phyloP scores from a whole-genome alignment of 2,113 vertebrate genomes.

The Arvicanthis niloticus region DNA sequence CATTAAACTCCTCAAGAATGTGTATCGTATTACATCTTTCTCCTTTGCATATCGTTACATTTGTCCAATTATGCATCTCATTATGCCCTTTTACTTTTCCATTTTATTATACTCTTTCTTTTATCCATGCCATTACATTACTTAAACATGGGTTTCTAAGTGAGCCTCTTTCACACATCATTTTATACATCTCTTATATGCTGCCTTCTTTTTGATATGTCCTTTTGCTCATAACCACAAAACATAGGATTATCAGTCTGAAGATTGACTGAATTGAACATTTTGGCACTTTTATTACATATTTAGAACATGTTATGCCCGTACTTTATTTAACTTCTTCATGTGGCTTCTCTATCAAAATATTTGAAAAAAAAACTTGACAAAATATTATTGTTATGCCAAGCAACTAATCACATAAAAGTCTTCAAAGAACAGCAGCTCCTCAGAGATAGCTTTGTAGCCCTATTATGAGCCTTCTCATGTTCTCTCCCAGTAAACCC shows the following conservation, averaged over 20 bases:
- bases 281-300: not conserved
- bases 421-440: not conserved
- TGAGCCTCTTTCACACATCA: not conserved
- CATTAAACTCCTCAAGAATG: constrained; percentile 77
- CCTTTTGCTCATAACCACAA: not conserved
- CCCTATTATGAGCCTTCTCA: not conserved
- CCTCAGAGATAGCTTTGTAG: not conserved
- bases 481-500: constrained; percentile 9
- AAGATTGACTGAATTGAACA: not conserved
- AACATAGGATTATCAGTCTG: constrained; percentile 34
- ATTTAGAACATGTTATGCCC: not conserved
- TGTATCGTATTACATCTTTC: constrained; percentile 71
- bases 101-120: constrained; percentile 68
- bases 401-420: not conserved
- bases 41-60: constrained; percentile 73
- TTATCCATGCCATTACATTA: constrained; percentile 63
- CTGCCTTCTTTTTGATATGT: constrained; percentile 29
- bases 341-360: constrained; percentile 12
- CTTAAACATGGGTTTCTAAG: constrained; percentile 54
- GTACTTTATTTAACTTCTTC: not conserved
- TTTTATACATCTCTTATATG: constrained; percentile 12
- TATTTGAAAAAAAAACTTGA: not conserved
- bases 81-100: constrained; percentile 75
- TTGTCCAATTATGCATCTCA: constrained; percentile 79
- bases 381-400: not conserved